Base-by-base conservation (phyloP, 2,113 vertebrate species). In the Acinonyx jubatus region DNA sequence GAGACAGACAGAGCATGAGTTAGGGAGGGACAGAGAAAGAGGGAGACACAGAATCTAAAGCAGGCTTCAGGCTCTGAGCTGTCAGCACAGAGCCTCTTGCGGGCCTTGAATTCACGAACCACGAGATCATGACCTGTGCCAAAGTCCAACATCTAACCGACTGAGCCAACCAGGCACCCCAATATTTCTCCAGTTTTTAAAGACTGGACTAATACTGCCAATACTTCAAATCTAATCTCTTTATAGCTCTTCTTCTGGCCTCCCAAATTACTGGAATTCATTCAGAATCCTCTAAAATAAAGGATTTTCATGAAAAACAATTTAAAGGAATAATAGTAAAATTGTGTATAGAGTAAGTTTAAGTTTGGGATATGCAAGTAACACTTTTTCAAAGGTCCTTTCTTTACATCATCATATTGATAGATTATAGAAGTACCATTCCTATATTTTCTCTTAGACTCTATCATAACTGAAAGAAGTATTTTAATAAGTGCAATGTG, bases 281-380 rank as follows among this genome's bases (percentile, higher is more conserved):
- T 18, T 80, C 45, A 55, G 63, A 93, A 14, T 81, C 89, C 55
- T 88, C 65, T 57, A 80, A 93, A 95, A 95, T 31, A 50, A 91
- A 85, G 16, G 8, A 85, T 69, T 97, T 95, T 55, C 50, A 79
- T 68, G 31, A 88, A 90, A 96, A 80, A 74, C 0, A 94, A 92
- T 38, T n/a, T 68, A 68, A 16, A 95, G 79, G 50, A 85, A 45
- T 52, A 81, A 69, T 15, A 81, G 10, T 81, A 92, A 95, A 79
- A 14, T 45, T 87, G 4, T 71, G 52, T 55, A 21, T 68, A 80
- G 31, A 84, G 68, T 65, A 90, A 41, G 7, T 89, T 94, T 84
- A 50, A 79, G 31, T 89, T 96, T 50, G 14, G 48, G 10, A 31
- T 81, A 91, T 74, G 16, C 66, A 41, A 63, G 45, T 12, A 84